Conservation (phyloP, 2,113 vertebrate species). For the Myrmecophaga tridactyla region DNA sequence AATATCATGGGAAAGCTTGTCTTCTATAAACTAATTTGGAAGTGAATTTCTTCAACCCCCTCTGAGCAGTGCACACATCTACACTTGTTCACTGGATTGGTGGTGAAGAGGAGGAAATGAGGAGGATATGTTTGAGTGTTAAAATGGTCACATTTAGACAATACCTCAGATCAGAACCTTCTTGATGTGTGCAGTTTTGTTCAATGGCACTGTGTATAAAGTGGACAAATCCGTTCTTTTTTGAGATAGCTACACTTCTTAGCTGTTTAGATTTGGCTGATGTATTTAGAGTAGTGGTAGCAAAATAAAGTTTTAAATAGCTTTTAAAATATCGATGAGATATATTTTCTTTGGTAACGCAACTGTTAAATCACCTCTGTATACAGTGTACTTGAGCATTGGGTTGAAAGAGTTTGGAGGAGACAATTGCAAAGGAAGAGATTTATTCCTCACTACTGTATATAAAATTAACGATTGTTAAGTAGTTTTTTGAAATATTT, state of each 20-base stretch:
- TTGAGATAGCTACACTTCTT: constrained; percentile 6
- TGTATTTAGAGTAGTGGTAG: constrained; percentile 4
- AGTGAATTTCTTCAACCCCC: background rate
- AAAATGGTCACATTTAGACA: background rate
- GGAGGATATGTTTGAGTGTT: background rate
- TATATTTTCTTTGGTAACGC: background rate
- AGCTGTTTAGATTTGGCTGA: background rate
- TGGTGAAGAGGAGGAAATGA: background rate
- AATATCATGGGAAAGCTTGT: constrained; percentile 1
- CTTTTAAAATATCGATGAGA: background rate
- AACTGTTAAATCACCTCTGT: background rate
- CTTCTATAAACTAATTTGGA: background rate
- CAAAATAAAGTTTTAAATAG: background rate
- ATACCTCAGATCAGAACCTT: background rate
- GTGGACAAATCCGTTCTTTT: background rate
- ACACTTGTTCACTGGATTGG: background rate
- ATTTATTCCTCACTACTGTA: background rate
- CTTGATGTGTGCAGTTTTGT: background rate
- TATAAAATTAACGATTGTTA: too few species aligned
- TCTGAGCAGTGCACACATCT: background rate
- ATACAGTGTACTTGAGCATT: background rate
- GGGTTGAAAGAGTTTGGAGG: background rate
- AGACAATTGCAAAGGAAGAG: background rate
- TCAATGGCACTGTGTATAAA: background rate
- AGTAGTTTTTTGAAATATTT: background rate